Percentiles rank a stretch among this genome's conserved stretches.
phyloP scores from a whole-genome alignment of 2,888 invertebrate genomes.

The Taenaris catops region DNA sequence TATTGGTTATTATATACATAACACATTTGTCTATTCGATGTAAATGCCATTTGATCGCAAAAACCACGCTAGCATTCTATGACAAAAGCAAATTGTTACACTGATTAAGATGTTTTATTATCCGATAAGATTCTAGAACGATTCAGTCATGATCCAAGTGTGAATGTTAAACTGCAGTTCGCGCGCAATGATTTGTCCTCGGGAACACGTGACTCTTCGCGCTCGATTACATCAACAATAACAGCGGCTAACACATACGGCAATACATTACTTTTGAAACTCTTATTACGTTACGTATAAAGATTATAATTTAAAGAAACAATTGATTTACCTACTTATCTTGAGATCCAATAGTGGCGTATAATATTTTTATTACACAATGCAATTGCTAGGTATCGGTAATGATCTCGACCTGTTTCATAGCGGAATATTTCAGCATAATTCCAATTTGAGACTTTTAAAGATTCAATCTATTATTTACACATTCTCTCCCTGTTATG shows the following conservation, averaged over 20 bases:
- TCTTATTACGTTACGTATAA: constrained; percentile 9
- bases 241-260: constrained; percentile 18
- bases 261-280: constrained; percentile 1
- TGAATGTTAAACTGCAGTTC: constrained; percentile 33
- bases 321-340: constrained; percentile 1
- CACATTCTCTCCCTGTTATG: background rate
- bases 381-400: constrained; percentile 1
- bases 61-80: too few relatives aligned
- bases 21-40: too few relatives aligned
- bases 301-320: constrained; percentile 7
- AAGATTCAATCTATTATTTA: background rate
- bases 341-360: background rate
- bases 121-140: constrained; percentile 34
- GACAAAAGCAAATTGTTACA: constrained; percentile 1
- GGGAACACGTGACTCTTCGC: constrained; percentile 46
- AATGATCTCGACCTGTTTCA: constrained; percentile 2
- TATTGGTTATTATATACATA: too few relatives aligned
- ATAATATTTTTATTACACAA: constrained; percentile 7
- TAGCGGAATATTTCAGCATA: background rate
- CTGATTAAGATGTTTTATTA: constrained; percentile 7
- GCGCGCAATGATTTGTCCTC: constrained; percentile 33
- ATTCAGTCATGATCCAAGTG: constrained; percentile 34
- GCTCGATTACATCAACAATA: constrained; percentile 46
- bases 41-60: too few relatives aligned
- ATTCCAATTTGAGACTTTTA: background rate